These are phyloP conservation scores for Plebejus anna DNA, from an alignment of 2,888 invertebrate genomes.

Conservation along the genomic window DNA sequence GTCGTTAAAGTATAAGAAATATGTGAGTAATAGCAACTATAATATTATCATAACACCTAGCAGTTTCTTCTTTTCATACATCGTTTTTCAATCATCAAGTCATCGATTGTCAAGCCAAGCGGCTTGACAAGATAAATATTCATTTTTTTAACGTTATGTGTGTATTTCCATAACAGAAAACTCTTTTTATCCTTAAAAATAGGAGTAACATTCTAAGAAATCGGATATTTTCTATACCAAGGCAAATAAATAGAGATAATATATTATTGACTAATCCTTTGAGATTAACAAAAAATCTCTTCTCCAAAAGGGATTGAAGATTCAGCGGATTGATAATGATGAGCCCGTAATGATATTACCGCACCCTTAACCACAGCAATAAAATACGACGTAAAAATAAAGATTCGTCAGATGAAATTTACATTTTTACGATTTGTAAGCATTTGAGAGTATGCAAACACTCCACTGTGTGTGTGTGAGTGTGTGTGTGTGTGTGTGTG, in stretches of 20 bases:
- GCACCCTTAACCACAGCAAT: slow-evolving; percentile 26
- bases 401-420: slow-evolving; percentile 49
- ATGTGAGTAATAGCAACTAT: too few relatives aligned
- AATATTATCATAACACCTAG: too few relatives aligned
- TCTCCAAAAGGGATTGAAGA: slow-evolving; percentile 7
- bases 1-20: too few relatives aligned
- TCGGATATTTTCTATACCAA: neutral
- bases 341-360: neutral
- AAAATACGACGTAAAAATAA: slow-evolving; percentile 32
- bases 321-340: slow-evolving; percentile 4
- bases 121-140: too few relatives aligned
- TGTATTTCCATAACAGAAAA: neutral
- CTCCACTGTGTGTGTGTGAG: slow-evolving; percentile 32
- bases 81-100: too few relatives aligned
- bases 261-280: neutral
- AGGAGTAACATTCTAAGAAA: neutral
- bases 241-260: neutral
- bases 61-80: too few relatives aligned
- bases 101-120: too few relatives aligned
- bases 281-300: neutral
- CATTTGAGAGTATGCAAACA: slow-evolving; percentile 59
- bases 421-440: slow-evolving; percentile 74
- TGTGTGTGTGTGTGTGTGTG: neutral
- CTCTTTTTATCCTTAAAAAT: neutral
- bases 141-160: too few relatives aligned